Base-by-base conservation (phyloP, 2,888 invertebrate species). In the Clostera curtula region DNA sequence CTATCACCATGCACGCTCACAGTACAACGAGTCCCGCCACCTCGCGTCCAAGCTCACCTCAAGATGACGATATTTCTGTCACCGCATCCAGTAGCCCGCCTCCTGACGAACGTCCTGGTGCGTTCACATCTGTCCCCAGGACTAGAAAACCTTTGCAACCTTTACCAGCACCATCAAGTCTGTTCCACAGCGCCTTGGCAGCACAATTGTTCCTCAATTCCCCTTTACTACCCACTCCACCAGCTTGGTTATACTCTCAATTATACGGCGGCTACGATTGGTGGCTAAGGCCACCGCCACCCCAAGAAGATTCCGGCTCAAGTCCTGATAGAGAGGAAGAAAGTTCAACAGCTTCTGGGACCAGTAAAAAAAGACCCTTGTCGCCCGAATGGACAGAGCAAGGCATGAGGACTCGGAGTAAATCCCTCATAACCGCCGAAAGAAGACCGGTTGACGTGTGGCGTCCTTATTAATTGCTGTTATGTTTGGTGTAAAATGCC, bases 221-320 rank as follows among this genome's bases (percentile, higher is more conserved):
- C 3, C 92, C 92, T 0, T 73, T 92, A 7, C 68, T 92, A 36
- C 92, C 92, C 1, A 90, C 91, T 1, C 91, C 91, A 4, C 90
- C 90, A 17, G 92, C 92, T 35, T 92, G 92, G 92, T 68, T 92
- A 3, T 92, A 92, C 54, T 90, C 91, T 0, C 92, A 92, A 53
- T 75, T 93, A 1, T 92, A 92, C 56, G 89, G 89, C 14, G 87
- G 86, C 31, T 88, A 89, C 44, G 90, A 90, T 35, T 88, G 90
- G 79, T 91, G 91, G 91, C 80, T 91, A 1, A 45, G 82, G 58
- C 82, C 83, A 7, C 79, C 73, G 0, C 65, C 61, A 0, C 62
- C 68, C 6, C 77, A 73, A 56, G 83, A 82, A 43, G 82, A 82
- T 31, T 73, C 79, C 0, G 60, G 58, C 24, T 80, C 80, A 1